Conservation (phyloP, 2,113 vertebrate species). For the Amazona vittata region DNA sequence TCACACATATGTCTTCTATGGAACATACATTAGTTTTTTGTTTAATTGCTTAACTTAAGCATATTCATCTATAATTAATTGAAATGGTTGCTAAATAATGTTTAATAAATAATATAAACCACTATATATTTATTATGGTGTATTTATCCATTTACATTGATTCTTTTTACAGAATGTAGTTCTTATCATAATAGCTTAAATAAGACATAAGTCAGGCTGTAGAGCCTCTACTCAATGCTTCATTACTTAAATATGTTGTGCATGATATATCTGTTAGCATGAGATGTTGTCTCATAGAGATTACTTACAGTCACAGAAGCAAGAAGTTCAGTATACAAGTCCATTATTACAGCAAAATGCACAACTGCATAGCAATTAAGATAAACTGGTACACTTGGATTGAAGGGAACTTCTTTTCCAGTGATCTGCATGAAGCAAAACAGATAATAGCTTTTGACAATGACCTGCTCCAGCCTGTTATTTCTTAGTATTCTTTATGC, state of each 20-base stretch:
- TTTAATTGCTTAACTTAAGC: not conserved
- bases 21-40: not conserved
- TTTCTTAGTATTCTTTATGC: not conserved
- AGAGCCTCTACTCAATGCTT: not conserved
- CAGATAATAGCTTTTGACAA: not conserved
- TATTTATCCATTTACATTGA: not conserved
- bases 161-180: not conserved
- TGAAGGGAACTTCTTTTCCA: conserved; percentile 81
- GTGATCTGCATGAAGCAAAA: conserved; percentile 78
- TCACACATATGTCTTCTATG: fast-evolving
- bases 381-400: conserved; percentile 70
- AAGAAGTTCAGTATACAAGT: conserved; percentile 82
- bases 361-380: conserved; percentile 77
- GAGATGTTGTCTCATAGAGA: not conserved
- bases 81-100: not conserved
- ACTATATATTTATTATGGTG: not conserved
- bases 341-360: conserved; percentile 82
- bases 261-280: not conserved
- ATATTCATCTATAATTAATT: not conserved
- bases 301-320: conserved; percentile 79
- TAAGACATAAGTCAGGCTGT: not conserved
- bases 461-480: not conserved
- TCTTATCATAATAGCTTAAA: not conserved
- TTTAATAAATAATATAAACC: not conserved
- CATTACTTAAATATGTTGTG: not conserved